A percentile compares a stretch with the other conserved stretches of the same genome.
These are phyloP conservation scores for Caenorhabditis sp. DNA, from an alignment of 2,888 invertebrate genomes.

Conservation along the genomic window DNA sequence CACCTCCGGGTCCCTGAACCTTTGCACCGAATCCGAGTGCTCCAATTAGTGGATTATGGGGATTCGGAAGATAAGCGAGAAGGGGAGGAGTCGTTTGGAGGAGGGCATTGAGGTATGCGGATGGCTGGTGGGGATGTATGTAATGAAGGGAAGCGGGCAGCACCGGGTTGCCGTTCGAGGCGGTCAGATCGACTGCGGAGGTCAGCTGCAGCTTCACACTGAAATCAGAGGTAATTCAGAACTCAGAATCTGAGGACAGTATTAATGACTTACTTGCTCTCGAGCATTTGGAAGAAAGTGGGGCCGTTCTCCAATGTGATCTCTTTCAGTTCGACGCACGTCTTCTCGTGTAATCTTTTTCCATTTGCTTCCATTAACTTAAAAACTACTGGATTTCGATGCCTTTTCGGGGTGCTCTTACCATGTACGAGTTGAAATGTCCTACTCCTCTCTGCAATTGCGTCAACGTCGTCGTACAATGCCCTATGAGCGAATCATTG, in stretches of 20 bases:
- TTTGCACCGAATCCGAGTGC: constrained; percentile 82
- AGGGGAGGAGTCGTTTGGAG: constrained; percentile 79
- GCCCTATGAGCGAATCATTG: constrained; percentile 66
- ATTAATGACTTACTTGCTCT: constrained; percentile 56
- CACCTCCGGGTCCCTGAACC: constrained; percentile 66
- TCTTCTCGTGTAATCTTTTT: constrained; percentile 62
- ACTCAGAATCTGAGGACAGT: neutral
- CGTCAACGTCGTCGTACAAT: constrained; percentile 66
- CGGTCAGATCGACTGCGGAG: constrained; percentile 81
- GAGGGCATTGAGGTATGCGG: constrained; percentile 81
- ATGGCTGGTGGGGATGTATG: constrained; percentile 80
- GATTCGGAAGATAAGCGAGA: constrained; percentile 50
- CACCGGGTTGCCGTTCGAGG: constrained; percentile 81
- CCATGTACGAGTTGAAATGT: constrained; percentile 70
- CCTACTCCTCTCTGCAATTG: constrained; percentile 69
- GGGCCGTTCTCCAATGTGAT: constrained; percentile 60
- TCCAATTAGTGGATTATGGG: constrained; percentile 47
- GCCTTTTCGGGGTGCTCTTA: too few relatives aligned
- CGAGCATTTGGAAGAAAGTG: constrained; percentile 65
- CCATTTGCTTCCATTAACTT: constrained; percentile 65
- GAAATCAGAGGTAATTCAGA: neutral
- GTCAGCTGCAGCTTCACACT: constrained; percentile 81
- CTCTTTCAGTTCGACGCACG: constrained; percentile 64
- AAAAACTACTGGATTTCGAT: too few relatives aligned
- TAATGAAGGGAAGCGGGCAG: constrained; percentile 79